A percentile compares a stretch with the other conserved stretches of the same genome.
These are phyloP conservation scores for Orchesella flavescens DNA, from an alignment of 2,888 invertebrate species.

Conservation along the genomic window DNA sequence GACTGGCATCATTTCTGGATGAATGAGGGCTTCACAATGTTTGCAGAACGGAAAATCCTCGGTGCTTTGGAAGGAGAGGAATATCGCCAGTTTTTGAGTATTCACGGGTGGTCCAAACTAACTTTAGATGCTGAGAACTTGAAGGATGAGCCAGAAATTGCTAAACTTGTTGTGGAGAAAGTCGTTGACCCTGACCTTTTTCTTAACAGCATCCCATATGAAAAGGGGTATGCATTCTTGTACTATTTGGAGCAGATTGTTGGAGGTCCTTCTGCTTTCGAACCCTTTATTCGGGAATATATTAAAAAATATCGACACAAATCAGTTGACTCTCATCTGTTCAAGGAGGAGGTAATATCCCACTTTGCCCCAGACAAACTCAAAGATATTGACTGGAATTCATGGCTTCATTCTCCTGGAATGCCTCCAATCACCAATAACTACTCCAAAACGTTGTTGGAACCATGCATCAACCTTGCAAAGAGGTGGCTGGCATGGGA, in stretches of 20 bases:
- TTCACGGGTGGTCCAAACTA: conserved; percentile 84
- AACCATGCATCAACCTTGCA: conserved; percentile 79
- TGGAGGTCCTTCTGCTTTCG: conserved; percentile 86
- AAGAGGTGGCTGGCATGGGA: conserved; percentile 77
- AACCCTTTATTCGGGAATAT: conserved; percentile 88
- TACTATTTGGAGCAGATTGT: conserved; percentile 87
- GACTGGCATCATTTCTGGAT: conserved; percentile 98
- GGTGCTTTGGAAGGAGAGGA: conserved; percentile 81
- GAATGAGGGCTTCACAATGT: conserved; percentile 96
- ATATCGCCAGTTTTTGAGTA: conserved; percentile 86
- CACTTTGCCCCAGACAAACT: conserved; percentile 80
- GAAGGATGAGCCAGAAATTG: conserved; percentile 81
- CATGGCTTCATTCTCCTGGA: conserved; percentile 87
- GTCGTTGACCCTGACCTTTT: conserved; percentile 93
- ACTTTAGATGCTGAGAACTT: conserved; percentile 79
- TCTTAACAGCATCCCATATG: conserved; percentile 91
- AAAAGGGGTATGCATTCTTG: conserved; percentile 91
- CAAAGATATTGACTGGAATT: conserved; percentile 85
- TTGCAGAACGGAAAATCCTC: conserved; percentile 89
- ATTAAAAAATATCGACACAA: conserved; percentile 85
- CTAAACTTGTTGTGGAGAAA: conserved; percentile 84
- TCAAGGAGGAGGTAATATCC: conserved; percentile 82
- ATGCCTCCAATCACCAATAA: conserved; percentile 91
- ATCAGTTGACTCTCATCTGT: conserved; percentile 88
- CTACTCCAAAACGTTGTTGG: conserved; percentile 82